Base-by-base conservation (phyloP, 2,797 vertebrate genomes). In the Girardinus metallicus region DNA sequence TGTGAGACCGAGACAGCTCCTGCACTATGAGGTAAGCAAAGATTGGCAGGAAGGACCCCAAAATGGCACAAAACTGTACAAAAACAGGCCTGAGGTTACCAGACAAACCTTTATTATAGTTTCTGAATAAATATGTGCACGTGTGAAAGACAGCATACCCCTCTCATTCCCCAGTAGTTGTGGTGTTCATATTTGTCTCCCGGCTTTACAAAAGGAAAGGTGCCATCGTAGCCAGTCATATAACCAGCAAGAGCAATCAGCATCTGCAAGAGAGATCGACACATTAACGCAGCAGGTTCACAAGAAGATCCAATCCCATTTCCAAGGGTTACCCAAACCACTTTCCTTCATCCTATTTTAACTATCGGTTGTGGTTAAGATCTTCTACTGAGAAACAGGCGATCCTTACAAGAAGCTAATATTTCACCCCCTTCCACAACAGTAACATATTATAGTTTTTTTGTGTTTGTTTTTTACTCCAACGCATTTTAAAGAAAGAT, bases 101-200 rank as follows among this genome's bases (percentile, higher is more conserved):
- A 80, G 44, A 46, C 23, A 51, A 36, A 77, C 73, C 16, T 26
- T 26, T 15, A 18, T 71, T 4, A 16, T 3, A 71, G 12, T 29
- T 18, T 29, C 9, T 0, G 13, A 70, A 74, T 36, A 55, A 60
- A 84, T 64, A 5, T 26, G 2, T 23, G 12, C 8, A 1, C 73
- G 31, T 60, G 43, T 60, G 46, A 10, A 81, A 74, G 57, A 57
- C 2, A 18, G 16, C 96, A 91, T 96, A 99, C 99, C 92, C 96
- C 98, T 98, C 99, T 97, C 99, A 99, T 99, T 68, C 98, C 98
- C 92, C 96, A 55, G 81, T 99, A 99, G 92, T 91, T 97, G 93
- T 99, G 97, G 72, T 97, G 94, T 72, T 97, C 97, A 39, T 98
- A 99, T 92, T 94, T 97, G 93, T 99, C 98, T 75, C 98, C 99